Evolutionary conservation across 2,888 invertebrate genomes (phyloP), one percentile per base, ranked within the genome.

Genomic region (Trichopria drosophilae): DNA sequence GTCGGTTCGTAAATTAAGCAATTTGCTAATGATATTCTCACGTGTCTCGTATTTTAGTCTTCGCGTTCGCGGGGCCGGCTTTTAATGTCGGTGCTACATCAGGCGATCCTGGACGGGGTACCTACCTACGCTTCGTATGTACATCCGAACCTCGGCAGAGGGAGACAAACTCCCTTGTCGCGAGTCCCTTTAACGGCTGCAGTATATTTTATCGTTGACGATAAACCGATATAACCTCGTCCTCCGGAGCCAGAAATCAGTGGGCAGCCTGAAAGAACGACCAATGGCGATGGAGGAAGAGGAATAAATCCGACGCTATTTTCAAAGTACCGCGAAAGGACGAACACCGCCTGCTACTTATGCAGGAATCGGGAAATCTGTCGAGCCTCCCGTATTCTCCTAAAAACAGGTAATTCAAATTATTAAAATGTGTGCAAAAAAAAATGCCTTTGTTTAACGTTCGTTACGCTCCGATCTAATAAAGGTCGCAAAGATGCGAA

Each of bases 21-120:
- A 72, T 74, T 73, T 72, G 66, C 70, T 74, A 72, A 75, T 69
- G 73, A 74, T 72, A 74, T 72, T 73, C 71, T 71, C 69, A 70
- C 67, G 66, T 69, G 68, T 67, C 66, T 71, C 71, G 68, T 72
- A 69, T 69, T 72, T 73, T 63, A 70, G 63, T 63, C 60, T 62
- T 60, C 61, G 60, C 60, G 67, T 67, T 63, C 64, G n/a, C n/a
- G 61, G 58, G 63, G 61, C 63, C 62, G 62, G 64, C 62, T 63
- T 68, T 71, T 70, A 69, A 67, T 69, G 66, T 58, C 66, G 62
- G 64, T 63, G 63, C 67, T 66, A 67, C 64, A 67, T 69, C 68
- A 64, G 63, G 54, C 64, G 63, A 66, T 62, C 55, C 65, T 60
- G 51, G n/a, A n/a, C 40, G 24, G 26, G 26, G 31, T 31, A 51